These are phyloP conservation scores for Lepisosteus oculatus DNA, from an alignment of 2,113 vertebrate genomes.

Conservation along the genomic window DNA sequence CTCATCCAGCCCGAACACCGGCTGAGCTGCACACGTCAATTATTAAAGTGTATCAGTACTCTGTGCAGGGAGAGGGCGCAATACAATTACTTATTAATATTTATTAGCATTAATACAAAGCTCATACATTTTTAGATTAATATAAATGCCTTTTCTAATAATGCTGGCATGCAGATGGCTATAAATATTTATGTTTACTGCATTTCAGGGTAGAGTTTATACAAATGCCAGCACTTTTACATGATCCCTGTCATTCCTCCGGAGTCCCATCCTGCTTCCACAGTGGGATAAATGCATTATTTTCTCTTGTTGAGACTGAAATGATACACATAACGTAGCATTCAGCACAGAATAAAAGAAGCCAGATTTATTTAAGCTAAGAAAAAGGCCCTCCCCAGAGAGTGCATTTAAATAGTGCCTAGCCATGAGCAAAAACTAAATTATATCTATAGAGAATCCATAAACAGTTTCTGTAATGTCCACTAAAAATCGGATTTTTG, in stretches of 20 bases:
- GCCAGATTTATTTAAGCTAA: neutral
- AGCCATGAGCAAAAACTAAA: neutral
- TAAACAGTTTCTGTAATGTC: no score
- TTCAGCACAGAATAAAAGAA: neutral
- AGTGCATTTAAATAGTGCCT: neutral
- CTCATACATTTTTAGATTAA: constrained; percentile 47
- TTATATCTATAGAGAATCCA: neutral
- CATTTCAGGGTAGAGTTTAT: constrained; percentile 13
- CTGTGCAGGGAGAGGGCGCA: neutral
- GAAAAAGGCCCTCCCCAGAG: neutral
- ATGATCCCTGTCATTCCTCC: constrained; percentile 11
- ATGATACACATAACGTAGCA: constrained; percentile 2
- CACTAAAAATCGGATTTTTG: no score
- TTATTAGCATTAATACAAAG: constrained; percentile 46
- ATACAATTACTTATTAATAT: constrained; percentile 44
- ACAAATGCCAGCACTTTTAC: constrained; percentile 20
- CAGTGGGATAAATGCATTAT: neutral
- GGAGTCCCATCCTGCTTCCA: neutral
- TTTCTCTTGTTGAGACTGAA: constrained; percentile 2
- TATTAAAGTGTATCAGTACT: constrained; percentile 39
- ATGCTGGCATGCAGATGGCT: constrained; percentile 15
- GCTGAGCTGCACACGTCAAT: constrained; percentile 28
- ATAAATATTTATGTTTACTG: constrained; percentile 36
- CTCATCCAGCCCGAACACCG: neutral
- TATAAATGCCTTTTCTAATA: constrained; percentile 38